Evolutionary conservation across 2,888 invertebrate genomes (phyloP).

Genomic region (Clostera curtula): DNA sequence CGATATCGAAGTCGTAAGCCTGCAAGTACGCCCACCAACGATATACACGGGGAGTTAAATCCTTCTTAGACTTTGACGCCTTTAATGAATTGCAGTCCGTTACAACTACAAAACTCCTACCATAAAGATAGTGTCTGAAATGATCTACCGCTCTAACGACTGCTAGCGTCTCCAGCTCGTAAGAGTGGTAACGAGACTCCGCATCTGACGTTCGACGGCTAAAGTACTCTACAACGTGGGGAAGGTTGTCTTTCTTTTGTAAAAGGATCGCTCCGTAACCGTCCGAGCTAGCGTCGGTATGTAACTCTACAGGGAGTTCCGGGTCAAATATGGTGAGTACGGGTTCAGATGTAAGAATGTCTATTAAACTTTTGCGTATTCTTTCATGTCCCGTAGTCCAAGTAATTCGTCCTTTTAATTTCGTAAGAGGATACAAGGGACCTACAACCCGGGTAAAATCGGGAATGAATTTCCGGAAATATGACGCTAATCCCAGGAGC

Average conservation of each 20-base stretch:
- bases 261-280: slow-evolving; percentile 6
- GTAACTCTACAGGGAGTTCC: not conserved
- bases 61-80: slow-evolving; percentile 4
- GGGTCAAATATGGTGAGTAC: slow-evolving; percentile 4
- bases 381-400: slow-evolving; percentile 15
- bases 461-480: slow-evolving; percentile 2
- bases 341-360: slow-evolving; percentile 3
- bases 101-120: not conserved
- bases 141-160: slow-evolving; percentile 6
- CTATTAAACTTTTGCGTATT: slow-evolving; percentile 4
- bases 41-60: slow-evolving; percentile 4
- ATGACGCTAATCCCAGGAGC: slow-evolving; percentile 15
- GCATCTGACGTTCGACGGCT: slow-evolving; percentile 1
- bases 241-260: not conserved
- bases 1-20: slow-evolving; percentile 11
- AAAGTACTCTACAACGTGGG: slow-evolving; percentile 5
- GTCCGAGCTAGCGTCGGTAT: slow-evolving; percentile 3
- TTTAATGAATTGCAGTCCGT: slow-evolving; percentile 5
- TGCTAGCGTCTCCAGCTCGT: slow-evolving; percentile 5
- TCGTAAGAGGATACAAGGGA: slow-evolving; percentile 25
- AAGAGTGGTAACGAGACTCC: slow-evolving; percentile 6
- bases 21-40: slow-evolving; percentile 6
- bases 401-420: slow-evolving; percentile 13
- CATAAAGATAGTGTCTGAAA: slow-evolving; percentile 7
- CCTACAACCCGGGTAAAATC: slow-evolving; percentile 14